These are phyloP conservation scores for Samia ricini DNA, from an alignment of 1,140 invertebrate species.

Conservation along the genomic window DNA sequence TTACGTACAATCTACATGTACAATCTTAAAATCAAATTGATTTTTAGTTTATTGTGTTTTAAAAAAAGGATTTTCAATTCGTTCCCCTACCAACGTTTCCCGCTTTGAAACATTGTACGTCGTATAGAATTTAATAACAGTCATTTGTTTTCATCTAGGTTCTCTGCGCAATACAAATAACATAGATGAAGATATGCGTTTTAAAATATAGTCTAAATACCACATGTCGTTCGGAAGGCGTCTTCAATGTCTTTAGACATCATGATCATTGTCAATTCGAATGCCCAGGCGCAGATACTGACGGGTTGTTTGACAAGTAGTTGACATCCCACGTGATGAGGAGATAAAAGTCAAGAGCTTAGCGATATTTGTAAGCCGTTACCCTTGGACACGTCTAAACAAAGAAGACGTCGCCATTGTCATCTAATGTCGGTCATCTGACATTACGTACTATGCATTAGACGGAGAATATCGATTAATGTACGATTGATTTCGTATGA, in stretches of 20 bases:
- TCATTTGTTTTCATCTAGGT: no score
- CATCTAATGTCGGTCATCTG: conserved; percentile 12
- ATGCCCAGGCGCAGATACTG: conserved; percentile 5
- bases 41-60: background rate
- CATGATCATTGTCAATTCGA: conserved; percentile 2
- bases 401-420: conserved; percentile 12
- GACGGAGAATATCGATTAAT: background rate
- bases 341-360: conserved; percentile 46
- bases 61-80: background rate
- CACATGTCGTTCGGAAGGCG: background rate
- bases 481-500: background rate
- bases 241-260: conserved; percentile 5
- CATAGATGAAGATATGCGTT: background rate
- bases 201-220: background rate
- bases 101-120: background rate
- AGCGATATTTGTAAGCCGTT: conserved; percentile 34
- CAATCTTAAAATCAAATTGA: background rate
- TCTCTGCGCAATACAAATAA: background rate
- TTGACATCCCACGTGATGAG: conserved; percentile 46
- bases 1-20: background rate
- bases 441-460: background rate
- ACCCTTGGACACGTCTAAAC: conserved; percentile 24
- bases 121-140: no score
- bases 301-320: conserved; percentile 39
- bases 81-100: background rate